Evolutionary conservation across 2,888 invertebrate genomes (phyloP).

Genomic region (Ophion ventricosus): DNA sequence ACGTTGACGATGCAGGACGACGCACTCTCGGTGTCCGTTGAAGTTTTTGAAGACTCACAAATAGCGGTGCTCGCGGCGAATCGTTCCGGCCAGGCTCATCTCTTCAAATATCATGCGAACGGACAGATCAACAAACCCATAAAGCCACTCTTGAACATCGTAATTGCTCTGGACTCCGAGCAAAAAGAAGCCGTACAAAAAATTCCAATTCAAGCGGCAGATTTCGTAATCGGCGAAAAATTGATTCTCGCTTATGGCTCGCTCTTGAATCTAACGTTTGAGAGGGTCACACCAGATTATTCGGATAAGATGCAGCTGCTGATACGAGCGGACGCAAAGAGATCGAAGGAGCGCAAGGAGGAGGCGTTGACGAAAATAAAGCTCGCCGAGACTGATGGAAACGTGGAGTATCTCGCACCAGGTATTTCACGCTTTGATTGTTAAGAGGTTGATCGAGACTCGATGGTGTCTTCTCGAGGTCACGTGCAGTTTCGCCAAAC

Average conservation of each 20-base stretch:
- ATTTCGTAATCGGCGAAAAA: constrained; percentile 76
- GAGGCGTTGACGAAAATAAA: constrained; percentile 82
- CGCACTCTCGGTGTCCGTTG: constrained; percentile 85
- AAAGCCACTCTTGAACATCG: constrained; percentile 87
- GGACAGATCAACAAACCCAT: constrained; percentile 88
- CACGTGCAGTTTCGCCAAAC: too few relatives aligned
- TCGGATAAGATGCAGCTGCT: constrained; percentile 84
- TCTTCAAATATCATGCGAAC: constrained; percentile 91
- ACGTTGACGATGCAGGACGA: constrained; percentile 89
- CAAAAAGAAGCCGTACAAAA: constrained; percentile 84
- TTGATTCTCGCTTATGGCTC: constrained; percentile 78
- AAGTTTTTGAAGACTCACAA: constrained; percentile 84
- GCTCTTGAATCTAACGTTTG: constrained; percentile 75
- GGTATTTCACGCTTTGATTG: constrained; percentile 60
- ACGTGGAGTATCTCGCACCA: constrained; percentile 84
- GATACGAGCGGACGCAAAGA: constrained; percentile 82
- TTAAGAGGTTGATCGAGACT: background rate
- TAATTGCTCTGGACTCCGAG: constrained; percentile 85
- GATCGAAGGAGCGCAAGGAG: constrained; percentile 77
- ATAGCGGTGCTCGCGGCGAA: constrained; percentile 86
- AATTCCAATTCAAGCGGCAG: constrained; percentile 85
- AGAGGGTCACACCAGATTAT: constrained; percentile 78
- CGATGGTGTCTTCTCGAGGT: too few relatives aligned
- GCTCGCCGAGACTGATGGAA: constrained; percentile 82
- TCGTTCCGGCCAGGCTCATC: constrained; percentile 90